phyloP scores from a whole-genome alignment of 2,113 vertebrate genomes.

The Cephalopterus ornatus region DNA sequence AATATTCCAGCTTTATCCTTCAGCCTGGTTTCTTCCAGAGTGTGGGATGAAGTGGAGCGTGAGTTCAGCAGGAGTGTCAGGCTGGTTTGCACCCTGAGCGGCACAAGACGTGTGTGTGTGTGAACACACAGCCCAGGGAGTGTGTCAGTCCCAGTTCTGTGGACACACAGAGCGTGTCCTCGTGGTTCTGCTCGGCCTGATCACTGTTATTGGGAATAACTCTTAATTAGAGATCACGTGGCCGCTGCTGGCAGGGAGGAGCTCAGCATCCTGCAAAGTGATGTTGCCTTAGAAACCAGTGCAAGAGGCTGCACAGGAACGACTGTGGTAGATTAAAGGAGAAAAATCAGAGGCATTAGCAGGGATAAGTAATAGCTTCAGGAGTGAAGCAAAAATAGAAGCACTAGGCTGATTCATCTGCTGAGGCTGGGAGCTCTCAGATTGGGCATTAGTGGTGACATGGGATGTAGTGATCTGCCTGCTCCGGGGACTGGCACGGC shows the following conservation, averaged over 20 bases:
- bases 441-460: neutral
- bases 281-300: conserved; percentile 79
- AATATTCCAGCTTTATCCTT: neutral
- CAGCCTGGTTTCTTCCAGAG: neutral
- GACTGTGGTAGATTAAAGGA: conserved; percentile 13
- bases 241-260: conserved; percentile 24
- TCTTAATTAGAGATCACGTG: conserved; percentile 30
- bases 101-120: fast-evolving
- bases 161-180: neutral
- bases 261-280: conserved; percentile 74
- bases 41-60: fast-evolving
- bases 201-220: neutral
- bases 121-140: neutral
- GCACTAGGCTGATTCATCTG: conserved; percentile 22
- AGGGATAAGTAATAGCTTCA: conserved; percentile 41
- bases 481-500: neutral
- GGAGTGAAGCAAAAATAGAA: conserved; percentile 51
- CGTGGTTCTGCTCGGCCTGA: neutral
- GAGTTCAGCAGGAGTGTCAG: neutral
- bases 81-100: neutral
- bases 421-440: conserved; percentile 3
- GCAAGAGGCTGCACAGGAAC: conserved; percentile 34
- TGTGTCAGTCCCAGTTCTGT: neutral
- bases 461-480: neutral
- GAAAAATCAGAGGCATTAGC: conserved; percentile 29